Evolutionary conservation across 2,888 invertebrate genomes (phyloP).

Genomic region (Athetis lepigone): DNA sequence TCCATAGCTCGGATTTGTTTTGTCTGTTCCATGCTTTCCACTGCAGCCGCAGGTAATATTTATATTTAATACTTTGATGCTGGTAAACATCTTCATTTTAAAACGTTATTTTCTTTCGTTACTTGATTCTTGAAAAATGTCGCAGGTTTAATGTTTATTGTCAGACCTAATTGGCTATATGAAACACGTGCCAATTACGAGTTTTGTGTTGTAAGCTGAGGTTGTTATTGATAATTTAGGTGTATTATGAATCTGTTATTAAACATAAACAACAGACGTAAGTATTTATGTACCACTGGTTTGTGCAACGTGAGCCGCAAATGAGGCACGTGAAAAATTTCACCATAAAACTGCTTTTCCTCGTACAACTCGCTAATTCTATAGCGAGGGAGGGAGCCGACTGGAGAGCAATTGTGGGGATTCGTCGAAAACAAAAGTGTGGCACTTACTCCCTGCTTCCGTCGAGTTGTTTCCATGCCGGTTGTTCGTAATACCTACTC

Average conservation of each 20-base stretch:
- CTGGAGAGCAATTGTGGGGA: neutral
- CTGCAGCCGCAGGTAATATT: neutral
- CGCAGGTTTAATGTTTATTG: neutral
- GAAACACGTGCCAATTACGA: neutral
- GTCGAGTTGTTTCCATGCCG: neutral
- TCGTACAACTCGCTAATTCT: neutral
- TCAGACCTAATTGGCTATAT: neutral
- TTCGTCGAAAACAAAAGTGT: neutral
- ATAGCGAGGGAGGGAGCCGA: neutral
- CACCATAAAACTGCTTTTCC: no score
- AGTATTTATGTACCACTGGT: no score
- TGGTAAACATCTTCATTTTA: neutral
- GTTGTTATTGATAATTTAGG: no score
- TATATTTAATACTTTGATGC: neutral
- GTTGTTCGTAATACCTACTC: constrained; percentile 7
- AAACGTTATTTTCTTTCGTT: neutral
- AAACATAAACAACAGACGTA: no score
- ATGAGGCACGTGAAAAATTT: no score
- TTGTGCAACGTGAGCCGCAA: no score
- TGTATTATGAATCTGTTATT: no score
- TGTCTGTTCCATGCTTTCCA: neutral
- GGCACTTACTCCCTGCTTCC: constrained; percentile 7
- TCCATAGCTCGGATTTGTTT: constrained; percentile 12
- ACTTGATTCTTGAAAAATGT: neutral
- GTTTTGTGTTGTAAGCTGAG: no score